Conservation (phyloP, 2,113 vertebrate species). For the Vulpes vulpes region DNA sequence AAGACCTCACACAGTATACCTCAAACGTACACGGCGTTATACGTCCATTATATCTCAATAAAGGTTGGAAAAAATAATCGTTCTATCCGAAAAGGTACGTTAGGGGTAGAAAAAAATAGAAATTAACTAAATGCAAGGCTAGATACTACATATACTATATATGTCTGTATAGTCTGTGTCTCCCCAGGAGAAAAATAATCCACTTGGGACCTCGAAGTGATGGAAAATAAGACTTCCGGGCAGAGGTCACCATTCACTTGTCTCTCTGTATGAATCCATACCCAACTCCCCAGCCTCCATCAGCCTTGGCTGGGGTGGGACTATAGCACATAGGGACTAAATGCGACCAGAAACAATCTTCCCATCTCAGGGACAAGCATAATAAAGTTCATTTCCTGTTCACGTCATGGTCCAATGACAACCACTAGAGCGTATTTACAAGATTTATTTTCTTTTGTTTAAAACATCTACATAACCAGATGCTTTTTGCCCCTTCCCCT, state of each 20-base stretch:
- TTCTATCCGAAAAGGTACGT: neutral
- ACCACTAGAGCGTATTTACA: neutral
- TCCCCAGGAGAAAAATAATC: neutral
- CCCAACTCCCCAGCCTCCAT: neutral
- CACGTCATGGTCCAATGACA: neutral
- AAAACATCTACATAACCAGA: neutral
- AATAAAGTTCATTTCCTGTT: conserved; percentile 3
- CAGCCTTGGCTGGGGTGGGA: neutral
- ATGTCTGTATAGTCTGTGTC: neutral
- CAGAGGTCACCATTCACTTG: neutral
- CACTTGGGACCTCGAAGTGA: neutral
- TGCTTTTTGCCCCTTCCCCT: neutral
- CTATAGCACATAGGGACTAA: neutral
- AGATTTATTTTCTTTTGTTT: conserved; percentile 2
- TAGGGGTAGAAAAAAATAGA: neutral
- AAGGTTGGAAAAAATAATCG: neutral
- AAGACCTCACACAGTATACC: neutral
- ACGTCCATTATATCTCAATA: neutral
- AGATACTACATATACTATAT: neutral
- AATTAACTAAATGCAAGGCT: neutral
- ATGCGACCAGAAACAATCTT: neutral
- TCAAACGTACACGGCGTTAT: neutral
- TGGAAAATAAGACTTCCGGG: neutral
- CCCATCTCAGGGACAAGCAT: neutral
- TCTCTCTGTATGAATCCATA: neutral